Percentiles rank a stretch among this genome's conserved stretches.
phyloP scores from a whole-genome alignment of 30 jellyfish, hydroid and myxozoan genomes.

The Chrysaora quinquecirrha region DNA sequence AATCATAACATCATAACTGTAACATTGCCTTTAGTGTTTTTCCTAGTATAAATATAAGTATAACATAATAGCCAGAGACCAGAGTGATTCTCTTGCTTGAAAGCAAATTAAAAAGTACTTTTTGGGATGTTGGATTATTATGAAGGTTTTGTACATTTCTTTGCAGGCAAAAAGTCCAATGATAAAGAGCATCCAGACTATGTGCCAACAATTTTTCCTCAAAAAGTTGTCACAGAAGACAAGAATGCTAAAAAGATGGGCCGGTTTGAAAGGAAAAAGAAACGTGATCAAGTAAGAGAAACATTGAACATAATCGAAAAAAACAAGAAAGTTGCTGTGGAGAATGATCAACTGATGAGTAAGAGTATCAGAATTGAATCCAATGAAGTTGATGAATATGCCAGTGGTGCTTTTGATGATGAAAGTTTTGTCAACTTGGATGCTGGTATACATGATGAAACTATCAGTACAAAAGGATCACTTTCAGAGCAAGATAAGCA shows the following conservation, averaged over 20 bases:
- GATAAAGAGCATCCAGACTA: constrained; percentile 3
- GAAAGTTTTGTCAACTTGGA: not conserved
- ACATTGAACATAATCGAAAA: constrained; percentile 12
- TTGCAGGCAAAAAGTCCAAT: constrained; percentile 14
- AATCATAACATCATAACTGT: not conserved
- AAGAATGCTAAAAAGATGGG: constrained; percentile 6
- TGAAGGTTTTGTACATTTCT: not conserved
- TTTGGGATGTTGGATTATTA: not conserved
- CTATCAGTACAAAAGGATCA: not conserved
- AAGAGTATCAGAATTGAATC: not conserved
- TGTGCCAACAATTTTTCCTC: constrained; percentile 8
- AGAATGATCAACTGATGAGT: constrained; percentile 7
- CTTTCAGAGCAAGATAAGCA: constrained; percentile 8
- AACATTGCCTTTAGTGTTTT: not conserved
- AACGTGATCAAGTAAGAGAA: constrained; percentile 9
- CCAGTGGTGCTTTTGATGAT: constrained; percentile 9
- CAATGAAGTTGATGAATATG: not conserved
- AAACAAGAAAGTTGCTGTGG: constrained; percentile 1
- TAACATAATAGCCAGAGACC: too few relatives aligned
- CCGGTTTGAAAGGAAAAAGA: not conserved
- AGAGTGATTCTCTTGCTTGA: not conserved
- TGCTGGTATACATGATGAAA: not conserved
- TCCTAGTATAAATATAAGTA: not conserved
- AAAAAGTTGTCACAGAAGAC: constrained; percentile 7
- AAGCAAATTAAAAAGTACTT: not conserved